phyloP scores from a whole-genome alignment of 2,888 invertebrate genomes.

The Eristalis intricaria region DNA sequence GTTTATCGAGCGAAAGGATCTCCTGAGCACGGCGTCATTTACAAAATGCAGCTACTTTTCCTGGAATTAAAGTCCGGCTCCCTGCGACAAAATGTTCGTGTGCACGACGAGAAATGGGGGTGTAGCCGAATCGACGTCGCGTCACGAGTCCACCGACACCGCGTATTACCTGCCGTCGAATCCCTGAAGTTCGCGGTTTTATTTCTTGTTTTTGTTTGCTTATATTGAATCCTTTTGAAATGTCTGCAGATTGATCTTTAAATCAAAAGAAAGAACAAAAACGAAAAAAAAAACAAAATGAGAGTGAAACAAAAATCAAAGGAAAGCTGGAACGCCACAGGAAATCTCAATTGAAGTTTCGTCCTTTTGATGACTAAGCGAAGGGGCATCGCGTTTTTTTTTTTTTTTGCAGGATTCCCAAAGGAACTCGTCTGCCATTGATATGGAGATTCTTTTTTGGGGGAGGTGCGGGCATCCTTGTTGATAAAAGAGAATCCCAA shows the following conservation, averaged over 20 bases:
- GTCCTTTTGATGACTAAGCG: slow-evolving; percentile 32
- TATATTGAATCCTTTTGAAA: slow-evolving; percentile 5
- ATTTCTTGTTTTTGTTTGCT: slow-evolving; percentile 12
- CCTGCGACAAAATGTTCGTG: neutral
- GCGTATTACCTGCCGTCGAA: slow-evolving; percentile 65
- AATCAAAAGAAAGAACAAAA: slow-evolving; percentile 27
- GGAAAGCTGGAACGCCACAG: slow-evolving; percentile 31
- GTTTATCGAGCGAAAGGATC: slow-evolving; percentile 36
- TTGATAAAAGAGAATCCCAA: slow-evolving; percentile 3
- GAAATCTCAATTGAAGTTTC: slow-evolving; percentile 64
- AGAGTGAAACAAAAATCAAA: slow-evolving; percentile 37
- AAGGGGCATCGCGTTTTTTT: neutral
- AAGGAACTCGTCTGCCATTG: slow-evolving; percentile 15
- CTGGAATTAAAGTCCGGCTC: slow-evolving; percentile 15
- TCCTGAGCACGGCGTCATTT: neutral
- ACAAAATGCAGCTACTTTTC: slow-evolving; percentile 22
- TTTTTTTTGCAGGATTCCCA: neutral
- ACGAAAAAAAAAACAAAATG: neutral
- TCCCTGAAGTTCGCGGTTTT: slow-evolving; percentile 48
- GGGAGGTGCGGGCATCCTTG: neutral
- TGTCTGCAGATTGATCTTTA: slow-evolving; percentile 51
- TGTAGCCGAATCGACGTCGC: slow-evolving; percentile 20
- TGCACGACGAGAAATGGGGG: slow-evolving; percentile 28
- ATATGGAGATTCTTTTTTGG: slow-evolving; percentile 1
- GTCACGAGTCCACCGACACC: neutral